A percentile compares a stretch with the other conserved stretches of the same genome.
Conservation (phyloP, 1,140 invertebrate species). For the Heterodera schachtii region DNA sequence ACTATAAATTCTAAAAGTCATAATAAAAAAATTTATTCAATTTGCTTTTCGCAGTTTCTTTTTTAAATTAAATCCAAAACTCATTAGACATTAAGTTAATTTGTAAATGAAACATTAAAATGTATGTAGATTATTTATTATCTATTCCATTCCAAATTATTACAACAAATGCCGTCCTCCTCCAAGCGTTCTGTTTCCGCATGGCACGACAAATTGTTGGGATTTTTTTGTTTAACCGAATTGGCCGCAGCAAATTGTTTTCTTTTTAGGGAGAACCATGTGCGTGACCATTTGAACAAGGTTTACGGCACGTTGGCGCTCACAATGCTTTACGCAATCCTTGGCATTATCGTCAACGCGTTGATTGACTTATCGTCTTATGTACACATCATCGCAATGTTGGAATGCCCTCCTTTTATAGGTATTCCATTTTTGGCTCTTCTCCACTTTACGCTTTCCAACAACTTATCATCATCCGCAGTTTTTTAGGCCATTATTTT, state of each 20-base stretch:
- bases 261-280: slow-evolving; percentile 74
- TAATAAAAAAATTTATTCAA: too few relatives aligned
- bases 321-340: slow-evolving; percentile 78
- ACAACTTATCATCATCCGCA: neutral
- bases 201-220: slow-evolving; percentile 49
- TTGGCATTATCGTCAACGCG: slow-evolving; percentile 80
- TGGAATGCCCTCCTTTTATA: slow-evolving; percentile 77
- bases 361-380: slow-evolving; percentile 73
- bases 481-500: neutral
- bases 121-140: too few relatives aligned
- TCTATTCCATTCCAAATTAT: too few relatives aligned
- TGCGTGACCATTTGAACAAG: slow-evolving; percentile 87
- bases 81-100: too few relatives aligned
- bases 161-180: too few relatives aligned
- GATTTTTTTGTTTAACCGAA: neutral
- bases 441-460: neutral
- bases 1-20: too few relatives aligned
- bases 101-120: too few relatives aligned
- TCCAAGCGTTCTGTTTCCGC: slow-evolving; percentile 40
- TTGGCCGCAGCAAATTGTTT: neutral
- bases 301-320: slow-evolving; percentile 86
- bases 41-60: too few relatives aligned
- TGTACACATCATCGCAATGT: slow-evolving; percentile 77
- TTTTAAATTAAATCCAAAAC: too few relatives aligned
- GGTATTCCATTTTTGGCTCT: neutral